Evolutionary conservation across 2,113 vertebrate genomes (phyloP), one percentile per base, ranked within the genome.

Genomic region (Heliornis fulica): DNA sequence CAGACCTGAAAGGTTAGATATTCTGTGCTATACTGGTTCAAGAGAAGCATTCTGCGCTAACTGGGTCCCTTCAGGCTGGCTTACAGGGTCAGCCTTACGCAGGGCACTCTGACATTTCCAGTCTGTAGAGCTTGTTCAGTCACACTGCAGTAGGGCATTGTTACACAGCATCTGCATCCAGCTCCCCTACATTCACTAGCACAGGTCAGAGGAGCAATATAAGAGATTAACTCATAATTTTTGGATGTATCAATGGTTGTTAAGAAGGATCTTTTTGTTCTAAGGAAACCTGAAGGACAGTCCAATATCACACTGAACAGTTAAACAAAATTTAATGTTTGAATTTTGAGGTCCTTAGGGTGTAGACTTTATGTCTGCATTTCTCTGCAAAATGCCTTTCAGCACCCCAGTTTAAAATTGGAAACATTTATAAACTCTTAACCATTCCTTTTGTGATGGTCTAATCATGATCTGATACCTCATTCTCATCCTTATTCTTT

Each of bases 321-420:
- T 28, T 94, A 51, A 23, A 50, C 41, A 66, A 61, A 83, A 60
- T 1, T 0, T 59, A 72, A 61, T 83, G 19, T 81, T 89, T 89
- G 46, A 51, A 77, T 75, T 91, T 74, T 61, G 29, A 59, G 46
- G 9, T 74, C 19, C 81, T 87, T 40, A 36, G 78, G 71, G 34
- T 74, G 48, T 13, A 18, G 1, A 4, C 43, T 65, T 84, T 60
- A 50, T 81, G 29, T 68, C 60, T 87, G 38, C 10, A 8, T 93
- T 92, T 91, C 71, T 71, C 66, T 91, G 69, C 59, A 93, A 79
- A 85, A 87, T 57, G 40, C 53, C 31, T 90, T 90, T 85, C 53
- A 72, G 53, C 69, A 68, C 48, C 26, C 74, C 40, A 28, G n/a
- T 56, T 84, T 51, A 91, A 80, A 93, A 94, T 78, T 48, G 57